phyloP scores from a whole-genome alignment of 35 echinoderm and acorn worm genomes.

The Chiridota heheva region DNA sequence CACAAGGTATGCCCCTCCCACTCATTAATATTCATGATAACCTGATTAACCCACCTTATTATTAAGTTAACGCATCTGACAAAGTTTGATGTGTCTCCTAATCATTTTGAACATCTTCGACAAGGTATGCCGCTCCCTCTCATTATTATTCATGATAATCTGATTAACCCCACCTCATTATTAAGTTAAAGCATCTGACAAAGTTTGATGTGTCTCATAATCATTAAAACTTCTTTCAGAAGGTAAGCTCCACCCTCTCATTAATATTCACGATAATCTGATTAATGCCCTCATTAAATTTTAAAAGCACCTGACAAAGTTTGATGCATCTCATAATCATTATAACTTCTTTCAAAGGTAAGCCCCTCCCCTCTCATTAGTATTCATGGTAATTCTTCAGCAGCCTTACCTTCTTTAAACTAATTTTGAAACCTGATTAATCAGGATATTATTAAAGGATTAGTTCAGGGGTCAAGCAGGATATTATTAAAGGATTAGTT shows the following conservation, averaged over 20 bases:
- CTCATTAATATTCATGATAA: too few species aligned
- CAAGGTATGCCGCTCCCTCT: conserved; percentile 41
- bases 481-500: too few species aligned
- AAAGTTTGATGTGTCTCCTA: conserved; percentile 97
- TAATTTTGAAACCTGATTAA: too few species aligned
- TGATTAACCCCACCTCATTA: too few species aligned
- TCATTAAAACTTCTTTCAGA: conserved; percentile 73
- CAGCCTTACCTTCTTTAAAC: too few species aligned
- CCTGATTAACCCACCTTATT: too few species aligned
- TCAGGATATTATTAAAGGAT: too few species aligned
- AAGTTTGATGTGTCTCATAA: conserved; percentile 98
- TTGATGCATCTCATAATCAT: conserved; percentile 98
- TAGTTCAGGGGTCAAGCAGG: too few species aligned
- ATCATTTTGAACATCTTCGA: conserved; percentile 91
- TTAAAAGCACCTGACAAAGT: conserved; percentile 19
- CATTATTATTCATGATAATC: background rate
- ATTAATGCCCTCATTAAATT: too few species aligned
- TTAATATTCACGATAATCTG: background rate
- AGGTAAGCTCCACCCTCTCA: conserved; percentile 37
- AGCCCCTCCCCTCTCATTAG: background rate
- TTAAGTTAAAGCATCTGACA: background rate
- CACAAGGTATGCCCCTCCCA: too few species aligned
- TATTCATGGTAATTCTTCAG: too few species aligned
- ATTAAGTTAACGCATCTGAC: conserved; percentile 81
- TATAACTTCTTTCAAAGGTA: conserved; percentile 20